A percentile compares a stretch with the other conserved stretches of the same genome.
Evolutionary conservation across 2,113 vertebrate genomes (phyloP).

Genomic region (Nesogale talazaci): DNA sequence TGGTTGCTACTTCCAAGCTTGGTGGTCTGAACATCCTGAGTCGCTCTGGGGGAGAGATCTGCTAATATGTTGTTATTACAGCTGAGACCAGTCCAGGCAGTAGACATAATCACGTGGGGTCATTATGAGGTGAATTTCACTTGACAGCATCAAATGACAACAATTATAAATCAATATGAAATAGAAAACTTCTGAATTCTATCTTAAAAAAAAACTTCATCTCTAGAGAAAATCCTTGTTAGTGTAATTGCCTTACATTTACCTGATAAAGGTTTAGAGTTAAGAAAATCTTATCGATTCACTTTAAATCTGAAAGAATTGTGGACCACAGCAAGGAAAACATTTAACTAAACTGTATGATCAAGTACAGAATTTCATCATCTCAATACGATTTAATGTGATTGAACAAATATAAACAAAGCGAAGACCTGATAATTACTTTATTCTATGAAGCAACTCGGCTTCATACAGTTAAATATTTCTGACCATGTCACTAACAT

Average conservation of each 20-base stretch:
- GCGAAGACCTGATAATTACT: background rate
- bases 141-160: background rate
- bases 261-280: background rate
- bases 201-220: conserved; percentile 4
- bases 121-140: background rate
- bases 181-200: conserved; percentile 20
- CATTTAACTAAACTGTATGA: background rate
- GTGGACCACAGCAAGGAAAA: background rate
- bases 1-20: background rate
- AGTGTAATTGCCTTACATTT: background rate
- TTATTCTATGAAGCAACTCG: background rate
- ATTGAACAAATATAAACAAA: background rate
- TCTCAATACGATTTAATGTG: conserved; percentile 22
- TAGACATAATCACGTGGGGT: background rate
- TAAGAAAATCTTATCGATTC: conserved; percentile 32
- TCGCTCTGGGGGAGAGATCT: background rate
- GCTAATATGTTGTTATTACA: background rate
- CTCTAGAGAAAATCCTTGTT: too few relatives aligned
- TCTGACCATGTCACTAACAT: too few relatives aligned
- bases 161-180: background rate
- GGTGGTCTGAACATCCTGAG: background rate
- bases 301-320: conserved; percentile 35
- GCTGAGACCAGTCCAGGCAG: background rate
- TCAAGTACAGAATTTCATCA: background rate
- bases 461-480: background rate